Evolutionary conservation across 2,113 vertebrate genomes (phyloP).

Genomic region (Desmodus rotundus): DNA sequence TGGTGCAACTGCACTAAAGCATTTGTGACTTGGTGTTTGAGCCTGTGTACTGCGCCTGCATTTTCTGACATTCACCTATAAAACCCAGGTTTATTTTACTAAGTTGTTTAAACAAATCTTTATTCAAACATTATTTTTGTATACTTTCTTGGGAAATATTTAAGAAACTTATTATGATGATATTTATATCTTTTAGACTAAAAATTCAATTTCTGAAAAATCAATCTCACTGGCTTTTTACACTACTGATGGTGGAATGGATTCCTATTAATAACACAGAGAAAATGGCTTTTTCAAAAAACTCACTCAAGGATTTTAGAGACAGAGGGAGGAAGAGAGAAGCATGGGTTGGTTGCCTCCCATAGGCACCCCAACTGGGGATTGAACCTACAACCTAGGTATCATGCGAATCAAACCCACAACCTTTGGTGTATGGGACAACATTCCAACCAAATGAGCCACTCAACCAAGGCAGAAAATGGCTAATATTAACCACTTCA

Average conservation of each 20-base stretch:
- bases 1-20: neutral
- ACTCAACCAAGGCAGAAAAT: neutral
- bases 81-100: neutral
- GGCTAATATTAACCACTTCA: neutral
- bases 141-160: constrained; percentile 26
- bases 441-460: no score
- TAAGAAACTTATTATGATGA: constrained; percentile 1
- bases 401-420: no score
- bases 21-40: neutral
- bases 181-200: constrained; percentile 26
- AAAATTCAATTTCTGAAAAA: constrained; percentile 27
- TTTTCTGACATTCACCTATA: constrained; percentile 8
- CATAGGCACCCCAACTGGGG: no score
- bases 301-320: neutral
- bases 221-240: constrained; percentile 11
- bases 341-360: no score
- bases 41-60: neutral
- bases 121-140: constrained; percentile 18
- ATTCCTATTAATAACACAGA: neutral
- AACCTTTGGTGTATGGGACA: no score
- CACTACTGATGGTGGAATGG: neutral
- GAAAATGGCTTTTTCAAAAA: neutral
- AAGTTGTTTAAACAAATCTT: neutral
- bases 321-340: neutral
- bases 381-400: no score